These are phyloP conservation scores for Sarcophaga carnaria DNA, from an alignment of 2,888 invertebrate species.

Conservation along the genomic window DNA sequence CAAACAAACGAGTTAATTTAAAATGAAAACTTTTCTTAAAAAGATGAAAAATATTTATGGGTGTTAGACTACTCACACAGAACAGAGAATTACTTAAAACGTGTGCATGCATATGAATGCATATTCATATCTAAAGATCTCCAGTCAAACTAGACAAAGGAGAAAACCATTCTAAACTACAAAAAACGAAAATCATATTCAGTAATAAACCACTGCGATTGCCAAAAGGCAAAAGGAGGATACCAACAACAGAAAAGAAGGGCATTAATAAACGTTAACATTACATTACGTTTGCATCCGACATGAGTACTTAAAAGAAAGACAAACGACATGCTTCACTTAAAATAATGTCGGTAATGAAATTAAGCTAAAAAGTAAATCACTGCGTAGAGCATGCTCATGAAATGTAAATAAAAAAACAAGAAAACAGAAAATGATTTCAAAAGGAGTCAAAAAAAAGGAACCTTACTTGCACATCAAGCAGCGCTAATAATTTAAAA, in stretches of 20 bases:
- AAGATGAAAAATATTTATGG: constrained; percentile 29
- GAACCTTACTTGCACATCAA: constrained; percentile 67
- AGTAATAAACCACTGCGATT: constrained; percentile 16
- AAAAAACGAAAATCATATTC: constrained; percentile 44
- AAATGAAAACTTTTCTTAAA: no score
- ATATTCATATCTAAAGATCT: background rate
- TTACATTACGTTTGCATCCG: constrained; percentile 66
- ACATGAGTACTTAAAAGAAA: constrained; percentile 65
- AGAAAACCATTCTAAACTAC: constrained; percentile 38
- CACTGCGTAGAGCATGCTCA: constrained; percentile 76
- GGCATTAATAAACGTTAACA: constrained; percentile 56
- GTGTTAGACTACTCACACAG: background rate
- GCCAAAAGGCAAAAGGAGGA: constrained; percentile 22
- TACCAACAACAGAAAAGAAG: constrained; percentile 19
- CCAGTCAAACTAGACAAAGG: background rate
- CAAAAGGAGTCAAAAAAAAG: constrained; percentile 40
- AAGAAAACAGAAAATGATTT: constrained; percentile 71
- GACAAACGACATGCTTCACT: constrained; percentile 70
- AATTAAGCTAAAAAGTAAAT: constrained; percentile 81
- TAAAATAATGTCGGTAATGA: constrained; percentile 80
- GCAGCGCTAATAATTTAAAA: constrained; percentile 75
- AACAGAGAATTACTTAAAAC: background rate
- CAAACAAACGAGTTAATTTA: no score
- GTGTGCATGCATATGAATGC: constrained; percentile 41
- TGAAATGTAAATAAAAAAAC: constrained; percentile 78